These are phyloP conservation scores for Arenaria interpres DNA, from an alignment of 2,113 vertebrate species.

Conservation along the genomic window DNA sequence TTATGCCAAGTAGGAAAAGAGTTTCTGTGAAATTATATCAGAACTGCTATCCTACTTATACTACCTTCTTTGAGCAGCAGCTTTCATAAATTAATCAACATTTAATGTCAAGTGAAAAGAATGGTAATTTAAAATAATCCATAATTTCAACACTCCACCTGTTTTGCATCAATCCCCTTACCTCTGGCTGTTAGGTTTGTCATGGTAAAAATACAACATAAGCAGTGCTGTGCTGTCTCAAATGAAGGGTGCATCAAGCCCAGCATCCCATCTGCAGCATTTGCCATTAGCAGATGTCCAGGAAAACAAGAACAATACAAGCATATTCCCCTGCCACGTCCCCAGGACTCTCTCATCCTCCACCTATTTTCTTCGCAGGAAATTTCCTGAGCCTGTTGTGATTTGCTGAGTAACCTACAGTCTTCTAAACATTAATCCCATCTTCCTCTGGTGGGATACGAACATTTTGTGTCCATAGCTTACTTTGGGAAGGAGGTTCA, in stretches of 20 bases:
- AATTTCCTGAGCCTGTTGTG: background rate
- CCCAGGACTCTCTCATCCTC: background rate
- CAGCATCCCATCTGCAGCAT: background rate
- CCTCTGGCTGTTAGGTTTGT: accelerated
- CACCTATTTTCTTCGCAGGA: background rate
- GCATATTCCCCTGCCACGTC: too few relatives aligned
- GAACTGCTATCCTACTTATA: background rate
- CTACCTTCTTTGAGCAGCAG: background rate
- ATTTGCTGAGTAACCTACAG: background rate
- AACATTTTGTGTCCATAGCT: background rate
- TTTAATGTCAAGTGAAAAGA: background rate
- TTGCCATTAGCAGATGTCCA: background rate
- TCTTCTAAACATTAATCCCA: background rate
- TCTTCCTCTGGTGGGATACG: background rate
- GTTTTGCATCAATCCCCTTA: background rate
- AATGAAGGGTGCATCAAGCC: background rate
- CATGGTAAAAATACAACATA: background rate
- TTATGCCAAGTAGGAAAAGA: background rate
- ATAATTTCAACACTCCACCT: background rate
- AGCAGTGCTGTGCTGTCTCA: background rate
- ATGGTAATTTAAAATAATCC: background rate
- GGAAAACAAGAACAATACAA: background rate
- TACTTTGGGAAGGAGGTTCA: background rate
- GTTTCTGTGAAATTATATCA: background rate
- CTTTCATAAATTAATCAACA: background rate